These are phyloP conservation scores for Cerceris rybyensis DNA, from an alignment of 2,888 invertebrate species.

Conservation along the genomic window DNA sequence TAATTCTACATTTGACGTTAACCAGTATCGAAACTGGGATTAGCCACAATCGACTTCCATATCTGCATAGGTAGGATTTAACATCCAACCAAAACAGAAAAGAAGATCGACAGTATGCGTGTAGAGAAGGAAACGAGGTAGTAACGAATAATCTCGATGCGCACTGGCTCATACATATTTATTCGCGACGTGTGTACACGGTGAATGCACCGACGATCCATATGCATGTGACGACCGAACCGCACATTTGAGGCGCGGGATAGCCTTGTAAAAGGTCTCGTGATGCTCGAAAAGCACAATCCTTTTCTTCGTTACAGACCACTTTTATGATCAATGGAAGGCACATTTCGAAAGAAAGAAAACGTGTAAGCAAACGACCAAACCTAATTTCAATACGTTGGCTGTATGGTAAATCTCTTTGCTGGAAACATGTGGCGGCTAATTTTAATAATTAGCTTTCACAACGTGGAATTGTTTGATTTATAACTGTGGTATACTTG, in stretches of 20 bases:
- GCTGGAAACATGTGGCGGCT: too few relatives aligned
- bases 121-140: conserved; percentile 62
- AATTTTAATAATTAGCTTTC: too few relatives aligned
- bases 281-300: conserved; percentile 48
- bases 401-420: too few relatives aligned
- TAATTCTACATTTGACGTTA: too few relatives aligned
- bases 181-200: conserved; percentile 70
- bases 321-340: conserved; percentile 58
- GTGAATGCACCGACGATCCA: conserved; percentile 70
- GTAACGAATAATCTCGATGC: conserved; percentile 72
- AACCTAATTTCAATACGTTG: not conserved
- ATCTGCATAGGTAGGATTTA: conserved; percentile 53
- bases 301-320: conserved; percentile 48
- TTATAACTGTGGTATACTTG: too few relatives aligned
- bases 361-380: not conserved
- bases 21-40: not conserved
- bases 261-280: conserved; percentile 58
- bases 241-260: conserved; percentile 60
- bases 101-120: conserved; percentile 47
- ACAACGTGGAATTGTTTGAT: too few relatives aligned
- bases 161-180: conserved; percentile 72
- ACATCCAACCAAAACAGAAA: conserved; percentile 38
- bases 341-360: not conserved
- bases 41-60: conserved; percentile 25
- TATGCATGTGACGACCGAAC: conserved; percentile 70